Base-by-base conservation (phyloP, 2,797 vertebrate genomes). In the Sardinella longiceps region DNA sequence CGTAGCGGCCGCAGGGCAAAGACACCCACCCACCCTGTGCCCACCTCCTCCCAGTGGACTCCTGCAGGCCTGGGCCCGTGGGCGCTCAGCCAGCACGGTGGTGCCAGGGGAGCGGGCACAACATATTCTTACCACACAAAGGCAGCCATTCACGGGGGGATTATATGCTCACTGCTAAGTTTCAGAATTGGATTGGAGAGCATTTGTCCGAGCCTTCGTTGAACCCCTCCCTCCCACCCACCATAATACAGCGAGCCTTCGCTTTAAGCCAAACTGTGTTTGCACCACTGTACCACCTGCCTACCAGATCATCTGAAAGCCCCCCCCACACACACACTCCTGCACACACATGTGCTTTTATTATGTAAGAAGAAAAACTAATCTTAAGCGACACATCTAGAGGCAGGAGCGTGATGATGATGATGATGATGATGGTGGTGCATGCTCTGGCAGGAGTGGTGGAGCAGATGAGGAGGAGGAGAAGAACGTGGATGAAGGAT, bases 181-280 rank as follows among this genome's bases (percentile, higher is more conserved):
- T 77, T 43, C 70, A 77, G 30, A 53, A 66, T 89, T 85, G 89
- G 90, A 90, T 82, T 82, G 83, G 80, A 89, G 87, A 11, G 83
- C 84, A 88, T 87, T 53, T 28, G 84, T 87, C 15, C 80, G 81
- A 28, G 90, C 89, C 15, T 39, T 77, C 70, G 18, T 33, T 74
- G 3, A 74, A 74, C 37, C 70, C 70, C 63, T 28, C n/a, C n/a
- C 28, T 5, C 63, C 37, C 6, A 60, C 37, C 6, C 37, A 33
- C 7, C n/a, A n/a, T n/a, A 77, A 43, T 77, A 77, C 33, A 43
- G 37, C 14, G 15, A 77, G 43, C 7, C 70, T 43, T 7, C 6
- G 18, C 70, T 43, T 77, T 33, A 30, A 70, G 15, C 28, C 70
- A 77, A 5, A 77, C 20, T 33, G 30, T 39, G 23, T 33, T 23